Conservation (phyloP, 2,888 invertebrate species). For the Nomada lathburiana region DNA sequence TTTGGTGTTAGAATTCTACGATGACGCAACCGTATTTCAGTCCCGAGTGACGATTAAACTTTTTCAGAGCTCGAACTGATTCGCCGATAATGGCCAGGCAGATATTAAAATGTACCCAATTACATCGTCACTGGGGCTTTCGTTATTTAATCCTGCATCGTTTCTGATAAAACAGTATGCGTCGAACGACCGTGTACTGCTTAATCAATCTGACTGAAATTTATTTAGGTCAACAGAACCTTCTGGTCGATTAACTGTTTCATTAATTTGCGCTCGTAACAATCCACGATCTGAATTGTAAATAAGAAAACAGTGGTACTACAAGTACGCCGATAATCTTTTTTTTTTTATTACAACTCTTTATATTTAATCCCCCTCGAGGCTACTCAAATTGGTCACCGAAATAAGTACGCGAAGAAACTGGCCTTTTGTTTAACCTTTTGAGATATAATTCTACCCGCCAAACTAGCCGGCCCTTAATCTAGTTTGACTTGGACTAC, state of each 20-base stretch:
- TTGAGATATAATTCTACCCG: not conserved
- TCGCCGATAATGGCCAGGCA: not conserved
- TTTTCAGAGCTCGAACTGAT: not conserved
- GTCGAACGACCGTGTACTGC: not conserved
- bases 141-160: slow-evolving; percentile 10
- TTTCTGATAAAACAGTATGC: not conserved
- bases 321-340: too few species aligned
- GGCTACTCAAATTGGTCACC: not conserved
- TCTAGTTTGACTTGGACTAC: slow-evolving; percentile 55
- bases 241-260: not conserved
- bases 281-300: not conserved
- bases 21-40: not conserved
- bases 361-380: too few species aligned
- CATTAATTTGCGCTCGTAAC: not conserved
- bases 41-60: not conserved
- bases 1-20: not conserved
- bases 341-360: too few species aligned
- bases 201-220: slow-evolving; percentile 5
- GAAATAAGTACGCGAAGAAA: not conserved
- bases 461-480: slow-evolving; percentile 50
- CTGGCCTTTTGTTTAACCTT: not conserved
- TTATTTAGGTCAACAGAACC: slow-evolving; percentile 12
- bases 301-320: not conserved
- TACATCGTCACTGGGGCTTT: too few species aligned
- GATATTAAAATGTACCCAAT: not conserved